Conservation (phyloP, 2,113 vertebrate genomes). For the Solea solea region DNA sequence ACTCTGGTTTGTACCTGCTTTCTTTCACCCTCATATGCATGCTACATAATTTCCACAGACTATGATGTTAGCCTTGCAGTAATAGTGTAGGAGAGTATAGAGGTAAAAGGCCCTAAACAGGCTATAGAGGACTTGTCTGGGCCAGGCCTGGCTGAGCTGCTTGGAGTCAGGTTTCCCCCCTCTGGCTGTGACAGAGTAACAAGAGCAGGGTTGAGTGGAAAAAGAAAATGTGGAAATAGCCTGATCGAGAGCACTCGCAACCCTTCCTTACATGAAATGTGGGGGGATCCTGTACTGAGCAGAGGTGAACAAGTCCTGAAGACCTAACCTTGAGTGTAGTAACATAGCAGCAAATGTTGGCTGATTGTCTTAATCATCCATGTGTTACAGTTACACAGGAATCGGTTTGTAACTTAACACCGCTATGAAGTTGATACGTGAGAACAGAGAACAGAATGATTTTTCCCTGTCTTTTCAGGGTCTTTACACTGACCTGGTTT, state of each 20-base stretch:
- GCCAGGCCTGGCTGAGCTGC: conserved; percentile 34
- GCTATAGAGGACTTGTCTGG: conserved; percentile 43
- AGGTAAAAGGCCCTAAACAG: conserved; percentile 27
- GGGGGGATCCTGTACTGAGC: conserved; percentile 40
- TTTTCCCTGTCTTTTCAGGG: conserved; percentile 45
- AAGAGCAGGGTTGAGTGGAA: conserved; percentile 48
- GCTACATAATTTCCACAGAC: conserved; percentile 3
- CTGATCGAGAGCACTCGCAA: conserved; percentile 38
- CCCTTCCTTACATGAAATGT: conserved; percentile 36
- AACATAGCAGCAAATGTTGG: neutral
- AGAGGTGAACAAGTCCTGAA: conserved; percentile 29
- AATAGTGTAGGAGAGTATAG: conserved; percentile 4
- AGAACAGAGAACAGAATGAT: conserved; percentile 42
- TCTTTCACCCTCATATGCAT: neutral
- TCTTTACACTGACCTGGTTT: conserved; percentile 70
- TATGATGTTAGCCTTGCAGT: conserved; percentile 9
- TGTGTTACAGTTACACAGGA: neutral
- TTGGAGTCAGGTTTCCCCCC: conserved; percentile 71
- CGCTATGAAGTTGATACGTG: neutral
- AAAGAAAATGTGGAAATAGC: conserved; percentile 34
- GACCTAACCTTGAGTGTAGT: conserved; percentile 14
- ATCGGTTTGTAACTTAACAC: neutral
- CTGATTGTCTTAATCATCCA: conserved; percentile 8
- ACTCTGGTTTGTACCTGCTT: conserved; percentile 17
- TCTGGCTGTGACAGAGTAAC: conserved; percentile 62